These are phyloP conservation scores for Microcaecilia unicolor DNA, from an alignment of 2,797 vertebrate species.

Conservation along the genomic window DNA sequence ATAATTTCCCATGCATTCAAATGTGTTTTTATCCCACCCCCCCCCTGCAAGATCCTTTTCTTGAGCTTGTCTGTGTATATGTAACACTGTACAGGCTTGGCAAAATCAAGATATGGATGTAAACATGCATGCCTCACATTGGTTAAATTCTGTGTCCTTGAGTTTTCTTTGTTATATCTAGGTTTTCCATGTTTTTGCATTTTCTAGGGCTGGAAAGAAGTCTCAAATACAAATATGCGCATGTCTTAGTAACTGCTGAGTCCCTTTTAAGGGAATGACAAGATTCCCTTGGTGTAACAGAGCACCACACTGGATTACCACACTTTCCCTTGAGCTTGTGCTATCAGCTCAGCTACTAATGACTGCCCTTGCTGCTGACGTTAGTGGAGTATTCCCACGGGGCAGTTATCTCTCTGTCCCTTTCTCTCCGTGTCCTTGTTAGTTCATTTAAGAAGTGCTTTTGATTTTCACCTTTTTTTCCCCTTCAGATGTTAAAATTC, in stretches of 20 bases:
- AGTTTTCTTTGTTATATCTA: slow-evolving; percentile 13
- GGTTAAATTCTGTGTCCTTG: slow-evolving; percentile 11
- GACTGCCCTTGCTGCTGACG: slow-evolving; percentile 22
- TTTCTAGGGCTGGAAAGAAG: slow-evolving; percentile 13
- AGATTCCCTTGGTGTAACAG: slow-evolving; percentile 22
- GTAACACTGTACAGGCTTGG: too few relatives aligned
- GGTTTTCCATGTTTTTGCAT: slow-evolving; percentile 4
- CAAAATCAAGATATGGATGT: too few relatives aligned
- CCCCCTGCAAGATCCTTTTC: too few relatives aligned
- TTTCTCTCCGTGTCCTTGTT: slow-evolving; percentile 28
- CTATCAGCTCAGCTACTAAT: slow-evolving; percentile 24
- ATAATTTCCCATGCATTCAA: too few relatives aligned
- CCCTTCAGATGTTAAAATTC: slow-evolving; percentile 19
- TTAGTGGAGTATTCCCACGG: slow-evolving; percentile 25
- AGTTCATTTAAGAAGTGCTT: slow-evolving; percentile 9
- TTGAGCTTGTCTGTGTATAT: neutral
- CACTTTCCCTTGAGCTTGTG: slow-evolving; percentile 22
- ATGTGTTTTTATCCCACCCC: too few relatives aligned
- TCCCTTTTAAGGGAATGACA: slow-evolving; percentile 24
- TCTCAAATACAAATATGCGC: slow-evolving; percentile 5
- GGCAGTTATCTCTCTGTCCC: slow-evolving; percentile 26
- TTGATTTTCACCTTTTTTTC: slow-evolving; percentile 15
- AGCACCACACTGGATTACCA: slow-evolving; percentile 14
- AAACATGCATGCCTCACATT: too few relatives aligned
- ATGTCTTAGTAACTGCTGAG: slow-evolving; percentile 17